Evolutionary conservation across 2,888 invertebrate genomes (phyloP).

Genomic region (Paralinhomoeus sp.): DNA sequence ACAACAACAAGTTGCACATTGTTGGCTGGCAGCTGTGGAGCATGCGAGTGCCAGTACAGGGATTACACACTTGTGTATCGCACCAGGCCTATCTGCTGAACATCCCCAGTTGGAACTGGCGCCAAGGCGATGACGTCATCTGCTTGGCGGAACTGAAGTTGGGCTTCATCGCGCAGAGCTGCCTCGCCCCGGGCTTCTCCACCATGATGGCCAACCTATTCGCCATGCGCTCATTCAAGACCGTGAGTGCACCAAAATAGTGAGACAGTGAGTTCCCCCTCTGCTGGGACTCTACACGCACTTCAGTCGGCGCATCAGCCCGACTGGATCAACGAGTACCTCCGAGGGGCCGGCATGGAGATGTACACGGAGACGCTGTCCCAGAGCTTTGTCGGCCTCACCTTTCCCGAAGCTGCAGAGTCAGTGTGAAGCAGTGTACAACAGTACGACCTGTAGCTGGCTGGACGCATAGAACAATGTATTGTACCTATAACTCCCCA

Average conservation of each 20-base stretch:
- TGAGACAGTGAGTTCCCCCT: too few species aligned
- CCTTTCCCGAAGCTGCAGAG: constrained; percentile 69
- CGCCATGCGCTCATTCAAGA: constrained; percentile 60
- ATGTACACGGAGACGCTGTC: constrained; percentile 93
- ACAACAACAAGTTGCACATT: too few species aligned
- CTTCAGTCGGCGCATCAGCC: constrained; percentile 32
- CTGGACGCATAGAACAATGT: too few species aligned
- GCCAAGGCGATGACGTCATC: constrained; percentile 96
- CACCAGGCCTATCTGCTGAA: constrained; percentile 85
- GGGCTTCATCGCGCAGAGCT: constrained; percentile 98
- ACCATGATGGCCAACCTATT: constrained; percentile 99
- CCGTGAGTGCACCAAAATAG: too few species aligned
- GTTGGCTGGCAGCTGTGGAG: too few species aligned
- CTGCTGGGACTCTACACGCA: constrained; percentile 34
- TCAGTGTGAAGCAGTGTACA: too few species aligned
- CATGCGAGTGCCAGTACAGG: too few species aligned
- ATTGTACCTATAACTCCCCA: too few species aligned
- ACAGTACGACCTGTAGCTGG: too few species aligned
- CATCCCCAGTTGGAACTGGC: constrained; percentile 99
- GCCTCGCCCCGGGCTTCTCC: constrained; percentile 95
- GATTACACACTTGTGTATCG: too few species aligned
- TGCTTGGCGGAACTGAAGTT: constrained; percentile 93
- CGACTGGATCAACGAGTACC: constrained; percentile 99
- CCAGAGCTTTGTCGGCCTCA: constrained; percentile 96
- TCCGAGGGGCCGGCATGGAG: constrained; percentile 99